phyloP scores from a whole-genome alignment of 2,113 vertebrate genomes.

The Seriola aureovittata region DNA sequence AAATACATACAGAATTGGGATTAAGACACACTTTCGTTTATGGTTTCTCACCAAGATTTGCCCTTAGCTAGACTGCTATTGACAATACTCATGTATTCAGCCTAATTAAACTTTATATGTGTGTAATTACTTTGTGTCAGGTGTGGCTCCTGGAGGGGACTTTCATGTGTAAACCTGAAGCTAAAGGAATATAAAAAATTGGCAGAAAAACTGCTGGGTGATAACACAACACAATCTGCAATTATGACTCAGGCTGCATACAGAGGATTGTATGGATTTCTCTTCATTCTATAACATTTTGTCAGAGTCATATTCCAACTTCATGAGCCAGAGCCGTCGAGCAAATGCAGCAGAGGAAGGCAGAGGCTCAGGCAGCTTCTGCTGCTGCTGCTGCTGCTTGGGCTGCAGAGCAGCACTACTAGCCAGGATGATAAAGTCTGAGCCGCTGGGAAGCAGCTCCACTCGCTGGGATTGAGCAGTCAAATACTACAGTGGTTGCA shows the following conservation, averaged over 20 bases:
- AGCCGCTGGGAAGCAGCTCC: slow-evolving; percentile 56
- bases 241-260: not conserved
- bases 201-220: not conserved
- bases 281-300: slow-evolving; percentile 53
- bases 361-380: slow-evolving; percentile 33
- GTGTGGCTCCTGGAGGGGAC: not conserved
- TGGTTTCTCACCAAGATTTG: not conserved
- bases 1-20: slow-evolving; percentile 28
- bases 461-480: slow-evolving; percentile 37
- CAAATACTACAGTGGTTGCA: slow-evolving; percentile 38
- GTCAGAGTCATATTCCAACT: slow-evolving; percentile 49
- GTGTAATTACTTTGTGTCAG: not conserved
- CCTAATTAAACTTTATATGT: slow-evolving; percentile 18
- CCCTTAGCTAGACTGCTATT: not conserved
- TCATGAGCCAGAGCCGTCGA: slow-evolving; percentile 46
- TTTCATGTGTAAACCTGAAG: not conserved
- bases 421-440: slow-evolving; percentile 54
- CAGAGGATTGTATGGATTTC: slow-evolving; percentile 33
- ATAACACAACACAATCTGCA: not conserved
- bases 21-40: not conserved
- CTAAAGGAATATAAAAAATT: slow-evolving; percentile 2
- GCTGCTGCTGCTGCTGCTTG: not conserved
- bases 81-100: not conserved
- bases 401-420: slow-evolving; percentile 27
- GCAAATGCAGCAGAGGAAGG: slow-evolving; percentile 33